A percentile compares a stretch with the other conserved stretches of the same genome.
Evolutionary conservation across 2,797 vertebrate genomes (phyloP).

Genomic region (Fratercula arctica): DNA sequence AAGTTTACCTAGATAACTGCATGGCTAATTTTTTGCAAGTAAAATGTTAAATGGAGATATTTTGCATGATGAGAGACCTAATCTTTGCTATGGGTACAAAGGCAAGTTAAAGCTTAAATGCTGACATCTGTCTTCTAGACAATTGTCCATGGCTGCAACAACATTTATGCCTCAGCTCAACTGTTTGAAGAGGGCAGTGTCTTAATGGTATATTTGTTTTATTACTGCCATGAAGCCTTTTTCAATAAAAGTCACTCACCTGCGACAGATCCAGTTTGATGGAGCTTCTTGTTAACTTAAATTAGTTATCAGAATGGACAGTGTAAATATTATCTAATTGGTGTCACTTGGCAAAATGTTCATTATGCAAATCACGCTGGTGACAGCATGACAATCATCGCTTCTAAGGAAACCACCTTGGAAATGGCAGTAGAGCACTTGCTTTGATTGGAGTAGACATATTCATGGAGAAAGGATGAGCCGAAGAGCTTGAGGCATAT

Average conservation of each 20-base stretch:
- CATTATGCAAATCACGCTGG: background rate
- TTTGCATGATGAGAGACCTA: background rate
- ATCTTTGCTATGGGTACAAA: background rate
- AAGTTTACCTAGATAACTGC: background rate
- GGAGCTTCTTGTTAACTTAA: background rate
- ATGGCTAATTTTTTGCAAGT: background rate
- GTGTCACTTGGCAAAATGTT: background rate
- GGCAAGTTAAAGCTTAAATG: background rate
- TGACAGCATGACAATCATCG: background rate
- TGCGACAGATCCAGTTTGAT: background rate
- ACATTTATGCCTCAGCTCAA: background rate
- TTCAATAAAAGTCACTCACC: background rate
- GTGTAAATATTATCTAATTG: background rate
- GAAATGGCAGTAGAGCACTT: background rate
- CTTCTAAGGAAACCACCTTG: background rate
- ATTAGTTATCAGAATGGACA: background rate
- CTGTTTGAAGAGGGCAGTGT: background rate
- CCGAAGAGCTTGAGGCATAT: background rate
- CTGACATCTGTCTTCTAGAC: background rate
- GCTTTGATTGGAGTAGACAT: background rate
- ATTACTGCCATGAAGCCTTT: background rate
- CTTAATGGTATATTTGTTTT: background rate
- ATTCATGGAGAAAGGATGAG: background rate
- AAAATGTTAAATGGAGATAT: background rate
- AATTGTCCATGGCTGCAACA: background rate